Percentiles rank a stretch among this genome's conserved stretches.
Evolutionary conservation across 2,113 vertebrate genomes (phyloP).

Genomic region (Embiotoca jacksoni): DNA sequence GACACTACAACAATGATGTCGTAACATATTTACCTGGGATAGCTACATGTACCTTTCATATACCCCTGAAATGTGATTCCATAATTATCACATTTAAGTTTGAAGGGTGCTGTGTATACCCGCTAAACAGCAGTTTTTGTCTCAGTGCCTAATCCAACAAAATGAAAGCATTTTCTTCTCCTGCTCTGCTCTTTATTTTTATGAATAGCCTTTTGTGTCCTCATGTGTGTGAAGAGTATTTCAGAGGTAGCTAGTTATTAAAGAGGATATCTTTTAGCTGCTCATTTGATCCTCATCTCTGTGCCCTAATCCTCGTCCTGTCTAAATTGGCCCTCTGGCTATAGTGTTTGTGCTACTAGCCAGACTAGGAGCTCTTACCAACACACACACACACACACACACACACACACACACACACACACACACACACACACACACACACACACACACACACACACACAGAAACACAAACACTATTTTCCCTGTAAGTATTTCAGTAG

Average conservation of each 20-base stretch:
- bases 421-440: conserved; percentile 13
- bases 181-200: conserved; percentile 46
- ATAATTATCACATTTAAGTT: not conserved
- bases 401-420: conserved; percentile 17
- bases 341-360: conserved; percentile 69
- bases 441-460: conserved; percentile 22
- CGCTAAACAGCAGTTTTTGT: conserved; percentile 15
- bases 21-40: not conserved
- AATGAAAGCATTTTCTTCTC: conserved; percentile 24
- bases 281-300: conserved; percentile 77
- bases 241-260: conserved; percentile 67
- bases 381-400: conserved; percentile 18
- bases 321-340: conserved; percentile 81
- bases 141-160: conserved; percentile 23
- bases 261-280: conserved; percentile 69
- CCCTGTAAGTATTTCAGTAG: conserved; percentile 16
- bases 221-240: conserved; percentile 55
- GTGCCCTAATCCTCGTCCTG: conserved; percentile 76
- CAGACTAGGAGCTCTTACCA: conserved; percentile 67
- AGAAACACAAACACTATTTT: not conserved
- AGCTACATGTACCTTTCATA: conserved; percentile 3
- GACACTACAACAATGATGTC: not conserved
- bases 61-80: not conserved
- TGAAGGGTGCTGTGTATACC: not conserved
- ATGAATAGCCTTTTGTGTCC: conserved; percentile 45